phyloP scores from a whole-genome alignment of 2,888 invertebrate species.

The Trachelus stipa region DNA sequence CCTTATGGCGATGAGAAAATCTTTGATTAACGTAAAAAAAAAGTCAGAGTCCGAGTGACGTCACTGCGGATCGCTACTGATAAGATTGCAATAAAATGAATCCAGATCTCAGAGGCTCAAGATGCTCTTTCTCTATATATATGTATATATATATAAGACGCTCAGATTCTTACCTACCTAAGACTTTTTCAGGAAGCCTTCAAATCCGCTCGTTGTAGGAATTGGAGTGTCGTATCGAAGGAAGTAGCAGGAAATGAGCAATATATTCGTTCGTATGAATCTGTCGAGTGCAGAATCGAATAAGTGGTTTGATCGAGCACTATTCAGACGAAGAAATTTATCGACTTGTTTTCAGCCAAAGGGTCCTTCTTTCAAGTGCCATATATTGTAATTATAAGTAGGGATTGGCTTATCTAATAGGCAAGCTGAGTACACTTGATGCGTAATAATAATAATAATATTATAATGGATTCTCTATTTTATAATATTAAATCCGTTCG shows the following conservation, averaged over 20 bases:
- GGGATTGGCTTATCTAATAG: neutral
- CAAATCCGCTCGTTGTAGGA: neutral
- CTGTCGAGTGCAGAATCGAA: conserved; percentile 1
- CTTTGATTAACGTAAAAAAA: neutral
- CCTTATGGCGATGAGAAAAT: neutral
- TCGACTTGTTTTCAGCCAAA: neutral
- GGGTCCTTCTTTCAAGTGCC: neutral
- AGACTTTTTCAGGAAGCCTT: neutral
- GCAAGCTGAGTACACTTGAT: too few relatives aligned
- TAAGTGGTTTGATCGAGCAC: conserved; percentile 5
- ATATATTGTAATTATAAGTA: neutral
- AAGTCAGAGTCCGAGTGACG: neutral
- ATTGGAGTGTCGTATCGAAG: neutral
- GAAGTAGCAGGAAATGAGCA: neutral
- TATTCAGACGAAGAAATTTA: neutral
- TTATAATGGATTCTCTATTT: neutral
- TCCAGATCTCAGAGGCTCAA: neutral
- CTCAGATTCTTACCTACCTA: neutral
- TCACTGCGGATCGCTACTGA: neutral
- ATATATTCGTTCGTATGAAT: conserved; percentile 2
- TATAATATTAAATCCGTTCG: neutral
- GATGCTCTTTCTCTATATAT: neutral
- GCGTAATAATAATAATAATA: neutral
- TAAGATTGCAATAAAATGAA: neutral
- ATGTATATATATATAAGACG: neutral